Evolutionary conservation across 2,113 vertebrate species (phyloP), one percentile per base, ranked within the genome.

Genomic region (Lepus europaeus): DNA sequence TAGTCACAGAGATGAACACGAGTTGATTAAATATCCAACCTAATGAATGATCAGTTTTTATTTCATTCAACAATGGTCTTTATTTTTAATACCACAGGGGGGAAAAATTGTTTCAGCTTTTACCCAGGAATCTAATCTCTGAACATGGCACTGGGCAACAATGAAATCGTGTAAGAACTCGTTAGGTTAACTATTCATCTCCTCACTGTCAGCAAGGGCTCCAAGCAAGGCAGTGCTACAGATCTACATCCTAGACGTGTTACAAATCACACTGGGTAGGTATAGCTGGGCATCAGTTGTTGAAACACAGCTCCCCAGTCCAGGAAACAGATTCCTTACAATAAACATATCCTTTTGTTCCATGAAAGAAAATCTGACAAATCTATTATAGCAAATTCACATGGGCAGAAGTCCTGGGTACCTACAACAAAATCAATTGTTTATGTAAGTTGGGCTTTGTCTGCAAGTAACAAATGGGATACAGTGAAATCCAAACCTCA

Each of bases 51-150:
- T 85, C 82, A 33, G 89, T 78, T 88, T 83, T 94, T 68, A 89
- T 95, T 92, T 80, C 66, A 87, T 80, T 81, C 87, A 80, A 91
- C 16, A 69, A 83, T 16, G 13, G 20, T 61, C 22, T 23, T 80
- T 72, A 87, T 90, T 83, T 94, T 90, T 53, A 89, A 27, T 59
- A 79, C 31, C 83, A 86, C 25, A 6, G 20, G 8, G 9, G 19
- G 8, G 11, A 33, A 56, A 74, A 33, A 53, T 12, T 76, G 70
- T 86, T 90, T 78, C 80, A 56, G 27, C 76, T 68, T 92, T 70
- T 91, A 39, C 72, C 59, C 39, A 49, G 91, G 72, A 91, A 95
- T 87, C 84, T 87, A 39, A 87, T 94, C 84, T 84, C n/a, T 39
- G 45, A 89, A 96, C 29, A 51, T 56, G 61, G 87, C 27, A 69